Evolutionary conservation across 2,888 invertebrate species (phyloP), one percentile per base, ranked within the genome.

Genomic region (Azorinus chamasolen): DNA sequence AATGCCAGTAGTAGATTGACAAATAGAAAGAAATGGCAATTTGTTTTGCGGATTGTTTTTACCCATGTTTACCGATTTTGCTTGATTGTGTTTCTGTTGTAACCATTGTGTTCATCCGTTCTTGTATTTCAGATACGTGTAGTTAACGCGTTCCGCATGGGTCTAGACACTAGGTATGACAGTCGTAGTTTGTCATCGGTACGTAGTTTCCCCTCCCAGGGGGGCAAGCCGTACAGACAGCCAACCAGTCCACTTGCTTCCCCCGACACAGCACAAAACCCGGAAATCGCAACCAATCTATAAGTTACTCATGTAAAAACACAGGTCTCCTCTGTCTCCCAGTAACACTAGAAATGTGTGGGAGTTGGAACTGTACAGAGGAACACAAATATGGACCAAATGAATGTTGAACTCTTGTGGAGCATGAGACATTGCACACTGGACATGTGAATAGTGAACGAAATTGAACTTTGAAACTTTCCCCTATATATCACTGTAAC

Each of bases 111-210:
- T 54, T 57, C 61, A 32, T 48, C 45, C 61, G 79, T 77, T 77
- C 74, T 63, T 83, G 77, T 83, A 84, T 93, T 93, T 94, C 96
- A 99, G 99, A 99, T 99, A 95, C 98, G 99, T 95, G 99, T 99
- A 95, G 99, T 99, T 95, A 99, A 99, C 95, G 99, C 99, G 95
- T 99, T 99, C 96, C 98, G 99, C 94, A 98, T 98, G 96, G 99
- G 99, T 94, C 96, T 99, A 95, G 98, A 98, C 95, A 96, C 97
- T 94, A 96, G 97, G 93, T 96, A 96, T 93, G 97, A 97, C 94
- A 91, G 88, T 95, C 90, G 88, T 88, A 92, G 92, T 86, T 79
- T 92, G 81, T 88, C 92, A 66, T 92, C 92, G 41, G 84, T 91
- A 64, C 91, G 90, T 87, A 91, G 91, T 85, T 88, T 86, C 86